phyloP scores from a whole-genome alignment of 1,140 invertebrate genomes.

The Plutomurus gul region DNA sequence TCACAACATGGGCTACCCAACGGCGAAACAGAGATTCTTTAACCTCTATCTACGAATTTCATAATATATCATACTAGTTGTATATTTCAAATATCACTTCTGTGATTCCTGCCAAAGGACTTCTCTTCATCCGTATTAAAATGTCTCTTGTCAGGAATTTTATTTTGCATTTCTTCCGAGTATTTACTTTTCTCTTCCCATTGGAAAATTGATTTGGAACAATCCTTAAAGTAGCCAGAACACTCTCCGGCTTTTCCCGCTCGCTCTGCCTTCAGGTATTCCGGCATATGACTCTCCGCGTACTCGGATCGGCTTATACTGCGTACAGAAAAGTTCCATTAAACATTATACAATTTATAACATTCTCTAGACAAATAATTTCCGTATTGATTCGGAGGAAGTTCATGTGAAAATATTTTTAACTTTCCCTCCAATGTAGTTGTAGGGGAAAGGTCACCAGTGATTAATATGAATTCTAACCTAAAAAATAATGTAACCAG shows the following conservation, averaged over 20 bases:
- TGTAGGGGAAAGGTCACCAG: not conserved
- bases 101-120: not conserved
- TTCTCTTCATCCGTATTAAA: not conserved
- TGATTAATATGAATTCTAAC: conserved; percentile 20
- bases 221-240: conserved; percentile 30
- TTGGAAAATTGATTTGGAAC: conserved; percentile 45
- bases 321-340: not conserved
- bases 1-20: too few relatives aligned
- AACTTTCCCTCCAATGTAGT: not conserved
- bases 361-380: not conserved
- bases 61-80: too few relatives aligned
- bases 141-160: not conserved
- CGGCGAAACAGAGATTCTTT: too few relatives aligned
- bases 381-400: not conserved
- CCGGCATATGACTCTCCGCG: conserved; percentile 46
- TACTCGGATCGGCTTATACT: conserved; percentile 48
- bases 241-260: conserved; percentile 46
- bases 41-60: too few relatives aligned
- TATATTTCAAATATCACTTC: too few relatives aligned
- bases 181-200: conserved; percentile 41
- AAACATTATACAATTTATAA: not conserved
- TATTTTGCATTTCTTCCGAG: conserved; percentile 10
- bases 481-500: conserved; percentile 50
- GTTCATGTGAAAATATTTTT: not conserved
- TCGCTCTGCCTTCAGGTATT: conserved; percentile 48